A percentile compares a stretch with the other conserved stretches of the same genome.
These are phyloP conservation scores for Clitarchus hookeri DNA, from an alignment of 2,888 invertebrate species.

Conservation along the genomic window DNA sequence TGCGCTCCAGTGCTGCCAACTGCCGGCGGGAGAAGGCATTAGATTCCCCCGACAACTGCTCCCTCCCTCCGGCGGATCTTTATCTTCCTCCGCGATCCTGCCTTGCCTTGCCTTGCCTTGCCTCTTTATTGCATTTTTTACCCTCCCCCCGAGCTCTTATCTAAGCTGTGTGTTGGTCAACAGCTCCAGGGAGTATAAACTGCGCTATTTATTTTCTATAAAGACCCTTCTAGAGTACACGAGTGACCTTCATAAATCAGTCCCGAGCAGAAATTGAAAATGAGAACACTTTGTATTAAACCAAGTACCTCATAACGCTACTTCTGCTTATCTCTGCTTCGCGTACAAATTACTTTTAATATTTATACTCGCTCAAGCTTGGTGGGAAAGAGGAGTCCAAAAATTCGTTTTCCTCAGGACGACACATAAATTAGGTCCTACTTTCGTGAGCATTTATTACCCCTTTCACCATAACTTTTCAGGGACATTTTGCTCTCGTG, in stretches of 20 bases:
- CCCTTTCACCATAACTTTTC: not conserved
- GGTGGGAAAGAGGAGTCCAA: too few species aligned
- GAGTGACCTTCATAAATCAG: conserved; percentile 8
- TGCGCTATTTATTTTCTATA: conserved; percentile 12
- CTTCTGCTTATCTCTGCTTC: not conserved
- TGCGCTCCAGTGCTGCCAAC: conserved; percentile 14
- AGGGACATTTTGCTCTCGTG: too few species aligned
- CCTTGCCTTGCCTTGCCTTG: not conserved
- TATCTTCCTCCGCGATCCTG: not conserved
- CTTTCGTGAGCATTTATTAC: not conserved
- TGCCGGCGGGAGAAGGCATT: not conserved
- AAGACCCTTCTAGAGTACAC: not conserved
- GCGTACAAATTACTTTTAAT: not conserved
- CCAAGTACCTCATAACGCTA: not conserved
- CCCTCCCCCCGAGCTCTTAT: not conserved
- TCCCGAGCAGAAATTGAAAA: not conserved
- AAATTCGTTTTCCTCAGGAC: not conserved
- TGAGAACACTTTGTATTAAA: not conserved
- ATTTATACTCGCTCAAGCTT: too few species aligned
- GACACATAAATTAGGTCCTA: not conserved
- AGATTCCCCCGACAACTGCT: too few species aligned
- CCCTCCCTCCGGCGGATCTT: not conserved
- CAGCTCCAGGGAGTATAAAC: not conserved
- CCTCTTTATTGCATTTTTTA: not conserved
- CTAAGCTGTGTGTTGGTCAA: conserved; percentile 4